Conservation (phyloP, 2,888 invertebrate genomes). For the Bellardia pandia region DNA sequence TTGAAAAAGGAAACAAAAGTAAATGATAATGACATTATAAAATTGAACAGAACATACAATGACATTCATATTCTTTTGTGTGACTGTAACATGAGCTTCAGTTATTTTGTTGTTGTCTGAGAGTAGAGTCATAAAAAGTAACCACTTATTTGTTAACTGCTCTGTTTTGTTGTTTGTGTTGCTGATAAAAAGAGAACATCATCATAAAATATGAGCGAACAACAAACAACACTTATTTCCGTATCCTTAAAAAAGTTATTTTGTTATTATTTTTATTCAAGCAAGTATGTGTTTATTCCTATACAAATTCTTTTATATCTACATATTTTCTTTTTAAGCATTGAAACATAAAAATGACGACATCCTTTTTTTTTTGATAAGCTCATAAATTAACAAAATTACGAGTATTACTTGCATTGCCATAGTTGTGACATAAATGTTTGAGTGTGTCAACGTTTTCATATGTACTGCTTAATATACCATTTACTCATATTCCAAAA, state of each 20-base stretch:
- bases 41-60: slow-evolving; percentile 19
- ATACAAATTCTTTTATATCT: not conserved
- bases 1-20: slow-evolving; percentile 33
- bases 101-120: slow-evolving; percentile 1
- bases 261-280: not conserved
- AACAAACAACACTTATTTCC: slow-evolving; percentile 63
- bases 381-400: slow-evolving; percentile 67
- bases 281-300: slow-evolving; percentile 11
- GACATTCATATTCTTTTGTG: slow-evolving; percentile 7
- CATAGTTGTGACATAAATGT: slow-evolving; percentile 5
- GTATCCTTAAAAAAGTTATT: slow-evolving; percentile 33
- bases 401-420: slow-evolving; percentile 55
- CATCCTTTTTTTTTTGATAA: slow-evolving; percentile 65
- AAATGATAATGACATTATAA: slow-evolving; percentile 64
- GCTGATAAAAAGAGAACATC: slow-evolving; percentile 5
- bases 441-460: slow-evolving; percentile 6
- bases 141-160: slow-evolving; percentile 69
- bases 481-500: not conserved
- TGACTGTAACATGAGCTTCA: not conserved
- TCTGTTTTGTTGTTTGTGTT: slow-evolving; percentile 27
- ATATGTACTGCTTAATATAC: not conserved
- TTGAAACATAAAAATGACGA: slow-evolving; percentile 58
- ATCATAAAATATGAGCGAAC: slow-evolving; percentile 43
- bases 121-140: slow-evolving; percentile 56
- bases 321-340: slow-evolving; percentile 7